Evolutionary conservation across 2,888 invertebrate species (phyloP), one percentile per base, ranked within the genome.

Genomic region (Tortrix viridana): DNA sequence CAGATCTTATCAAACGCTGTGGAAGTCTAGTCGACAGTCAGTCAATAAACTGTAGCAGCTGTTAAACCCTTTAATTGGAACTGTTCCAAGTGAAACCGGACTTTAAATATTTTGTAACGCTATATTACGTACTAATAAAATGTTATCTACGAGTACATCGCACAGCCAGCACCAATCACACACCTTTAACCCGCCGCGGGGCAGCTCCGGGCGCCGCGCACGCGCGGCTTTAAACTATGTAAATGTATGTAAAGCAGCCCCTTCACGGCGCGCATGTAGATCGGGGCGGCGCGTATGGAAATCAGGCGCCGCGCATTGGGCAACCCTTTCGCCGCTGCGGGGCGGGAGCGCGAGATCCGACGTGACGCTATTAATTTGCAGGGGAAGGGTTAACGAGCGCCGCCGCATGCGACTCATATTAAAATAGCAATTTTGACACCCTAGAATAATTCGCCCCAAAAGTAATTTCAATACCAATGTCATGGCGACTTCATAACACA

Each of bases 171-270:
- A 37, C 37, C 14, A 5, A 16, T 44, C 44, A 14, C 50, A 12
- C 6, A 37, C 32, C 32, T 12, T 32, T 32, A 14, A 12, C 2
- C 2, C 18, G 18, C 14, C 32, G 19, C 50, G 12, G 55, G 5
- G n/a, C 20, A 38, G 5, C 19, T 49, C 49, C 44, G 16, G 22
- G 37, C 41, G 26, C 26, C 19, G 48, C 63, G 58, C 58, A 58
- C 38, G 52, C 63, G 58, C 53, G 58, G 48, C 32, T 63, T 63
- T 58, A 59, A 59, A 63, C 63, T 58, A 58, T 63, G 57, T 48
- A 58, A 62, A 62, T 62, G 50, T 62, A 62, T 62, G 62, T 62
- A 62, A 62, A 62, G 56, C 49, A 61, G 61, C 61, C 49, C 61
- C 61, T 55, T 54, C 48, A 49, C 32, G 41, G 48, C 37, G 23